phyloP scores from a whole-genome alignment of 2,113 vertebrate species.

The Amphiprion percula region DNA sequence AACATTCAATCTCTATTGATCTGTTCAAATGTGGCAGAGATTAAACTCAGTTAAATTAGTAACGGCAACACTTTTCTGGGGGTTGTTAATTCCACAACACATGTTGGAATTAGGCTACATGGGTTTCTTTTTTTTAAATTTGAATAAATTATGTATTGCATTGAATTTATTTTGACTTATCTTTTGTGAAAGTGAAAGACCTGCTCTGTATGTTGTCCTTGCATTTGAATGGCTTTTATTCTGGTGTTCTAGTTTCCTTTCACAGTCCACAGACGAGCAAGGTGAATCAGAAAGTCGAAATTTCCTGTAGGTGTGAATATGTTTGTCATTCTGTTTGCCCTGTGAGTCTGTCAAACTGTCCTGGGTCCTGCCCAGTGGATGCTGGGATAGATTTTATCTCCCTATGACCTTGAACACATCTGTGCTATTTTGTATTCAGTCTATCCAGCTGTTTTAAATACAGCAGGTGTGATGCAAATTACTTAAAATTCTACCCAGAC shows the following conservation, averaged over 20 bases:
- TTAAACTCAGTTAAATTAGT: neutral
- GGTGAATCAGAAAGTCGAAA: constrained; percentile 36
- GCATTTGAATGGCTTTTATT: constrained; percentile 10
- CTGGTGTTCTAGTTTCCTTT: constrained; percentile 29
- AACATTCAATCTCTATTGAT: too few relatives aligned
- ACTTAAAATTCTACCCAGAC: constrained; percentile 13
- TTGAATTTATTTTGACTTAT: neutral
- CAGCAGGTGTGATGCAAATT: neutral
- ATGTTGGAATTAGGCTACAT: neutral
- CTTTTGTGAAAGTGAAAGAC: neutral
- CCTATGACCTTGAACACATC: constrained; percentile 58
- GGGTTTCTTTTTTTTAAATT: neutral
- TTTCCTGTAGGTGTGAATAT: constrained; percentile 46
- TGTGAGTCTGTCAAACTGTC: constrained; percentile 44
- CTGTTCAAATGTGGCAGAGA: neutral
- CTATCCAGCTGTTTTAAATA: constrained; percentile 46
- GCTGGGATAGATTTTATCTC: constrained; percentile 17
- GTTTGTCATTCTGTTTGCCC: constrained; percentile 55
- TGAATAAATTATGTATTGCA: neutral
- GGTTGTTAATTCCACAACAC: neutral
- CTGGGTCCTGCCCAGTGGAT: constrained; percentile 35
- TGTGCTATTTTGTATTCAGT: constrained; percentile 40
- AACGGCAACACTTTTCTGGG: too few relatives aligned
- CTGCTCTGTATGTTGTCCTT: neutral
- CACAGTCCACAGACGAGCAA: constrained; percentile 21